Conservation (phyloP, 2,113 vertebrate genomes). For the Sorex fumeus region DNA sequence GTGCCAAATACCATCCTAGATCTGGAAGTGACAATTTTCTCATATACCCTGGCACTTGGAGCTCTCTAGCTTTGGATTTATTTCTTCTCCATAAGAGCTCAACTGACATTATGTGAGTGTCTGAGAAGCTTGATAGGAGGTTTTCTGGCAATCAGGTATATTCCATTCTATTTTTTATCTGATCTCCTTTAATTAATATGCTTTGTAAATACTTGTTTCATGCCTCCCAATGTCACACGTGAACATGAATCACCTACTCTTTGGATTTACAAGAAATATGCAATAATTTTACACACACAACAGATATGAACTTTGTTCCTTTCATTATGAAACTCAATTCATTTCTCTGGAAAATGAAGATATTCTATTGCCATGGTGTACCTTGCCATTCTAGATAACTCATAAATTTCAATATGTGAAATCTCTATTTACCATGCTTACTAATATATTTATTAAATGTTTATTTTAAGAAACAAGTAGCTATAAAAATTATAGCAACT, state of each 20-base stretch:
- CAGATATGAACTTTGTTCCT: constrained; percentile 24
- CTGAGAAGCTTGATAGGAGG: constrained; percentile 57
- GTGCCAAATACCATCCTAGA: constrained; percentile 83
- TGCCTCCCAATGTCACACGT: constrained; percentile 27
- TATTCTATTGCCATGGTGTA: background rate
- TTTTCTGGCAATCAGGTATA: constrained; percentile 72
- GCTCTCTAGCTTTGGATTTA: constrained; percentile 71
- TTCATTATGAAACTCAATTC: constrained; percentile 31
- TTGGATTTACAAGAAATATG: constrained; percentile 13
- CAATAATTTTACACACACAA: constrained; percentile 16
- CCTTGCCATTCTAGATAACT: background rate
- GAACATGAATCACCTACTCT: background rate
- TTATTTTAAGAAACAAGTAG: constrained; percentile 41
- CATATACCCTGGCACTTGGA: constrained; percentile 79
- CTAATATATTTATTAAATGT: constrained; percentile 43
- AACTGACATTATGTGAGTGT: constrained; percentile 73
- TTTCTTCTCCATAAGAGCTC: constrained; percentile 71
- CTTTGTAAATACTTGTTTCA: constrained; percentile 23
- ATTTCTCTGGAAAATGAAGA: constrained; percentile 27
- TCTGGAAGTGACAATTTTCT: constrained; percentile 85
- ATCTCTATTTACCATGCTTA: constrained; percentile 28
- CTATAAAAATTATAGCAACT: constrained; percentile 10
- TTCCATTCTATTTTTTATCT: constrained; percentile 62
- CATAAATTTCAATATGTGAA: background rate
- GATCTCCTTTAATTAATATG: constrained; percentile 45